Evolutionary conservation across 2,113 vertebrate species (phyloP).

Genomic region (Percina caprodes): DNA sequence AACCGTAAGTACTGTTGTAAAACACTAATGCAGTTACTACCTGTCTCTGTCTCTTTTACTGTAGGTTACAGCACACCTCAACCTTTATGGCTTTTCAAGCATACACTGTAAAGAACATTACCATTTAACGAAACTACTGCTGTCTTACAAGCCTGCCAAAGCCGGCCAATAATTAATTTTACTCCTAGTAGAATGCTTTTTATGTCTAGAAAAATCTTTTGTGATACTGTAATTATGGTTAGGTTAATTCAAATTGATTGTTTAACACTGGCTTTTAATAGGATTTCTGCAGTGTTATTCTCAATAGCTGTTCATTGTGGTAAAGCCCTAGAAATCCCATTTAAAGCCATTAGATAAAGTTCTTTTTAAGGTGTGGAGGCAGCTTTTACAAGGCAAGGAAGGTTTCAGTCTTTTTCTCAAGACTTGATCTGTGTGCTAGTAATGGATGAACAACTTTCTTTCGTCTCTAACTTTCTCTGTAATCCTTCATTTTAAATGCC

Average conservation of each 20-base stretch:
- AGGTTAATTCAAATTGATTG: slow-evolving; percentile 37
- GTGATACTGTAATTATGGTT: slow-evolving; percentile 4
- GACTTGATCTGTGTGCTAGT: background rate
- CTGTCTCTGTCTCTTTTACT: slow-evolving; percentile 1
- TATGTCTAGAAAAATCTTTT: slow-evolving; percentile 4
- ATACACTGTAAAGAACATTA: slow-evolving; percentile 21
- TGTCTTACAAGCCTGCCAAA: slow-evolving; percentile 12
- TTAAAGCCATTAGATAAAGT: background rate
- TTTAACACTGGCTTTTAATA: slow-evolving; percentile 4
- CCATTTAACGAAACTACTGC: slow-evolving; percentile 12
- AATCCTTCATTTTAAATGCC: background rate
- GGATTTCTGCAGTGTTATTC: background rate
- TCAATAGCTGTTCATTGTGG: background rate
- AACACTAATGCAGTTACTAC: background rate
- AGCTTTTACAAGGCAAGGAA: background rate
- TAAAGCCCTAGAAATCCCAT: background rate
- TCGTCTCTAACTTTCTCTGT: background rate
- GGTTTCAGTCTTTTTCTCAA: background rate
- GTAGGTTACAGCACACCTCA: slow-evolving; percentile 12
- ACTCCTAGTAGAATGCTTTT: slow-evolving; percentile 1
- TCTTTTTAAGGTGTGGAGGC: background rate
- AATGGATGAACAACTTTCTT: background rate
- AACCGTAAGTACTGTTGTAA: slow-evolving; percentile 73
- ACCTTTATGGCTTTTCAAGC: slow-evolving; percentile 19
- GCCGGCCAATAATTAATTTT: slow-evolving; percentile 30